Percentiles rank a stretch among this genome's conserved stretches.
phyloP scores from a whole-genome alignment of 1,140 invertebrate genomes.

The Campodea augens region DNA sequence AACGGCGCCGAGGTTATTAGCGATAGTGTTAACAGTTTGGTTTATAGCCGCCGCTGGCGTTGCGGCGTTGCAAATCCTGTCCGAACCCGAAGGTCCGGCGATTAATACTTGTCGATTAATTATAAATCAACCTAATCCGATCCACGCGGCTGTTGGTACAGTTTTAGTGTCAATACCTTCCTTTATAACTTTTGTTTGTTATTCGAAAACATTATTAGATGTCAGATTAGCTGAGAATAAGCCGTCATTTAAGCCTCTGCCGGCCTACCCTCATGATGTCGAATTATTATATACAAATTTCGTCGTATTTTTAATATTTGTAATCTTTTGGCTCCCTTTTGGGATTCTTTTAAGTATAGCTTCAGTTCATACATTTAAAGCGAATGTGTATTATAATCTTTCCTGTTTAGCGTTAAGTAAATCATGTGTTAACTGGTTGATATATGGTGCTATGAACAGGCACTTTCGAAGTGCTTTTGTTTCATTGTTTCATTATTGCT shows the following conservation, averaged over 20 bases:
- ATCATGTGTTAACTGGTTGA: constrained; percentile 41
- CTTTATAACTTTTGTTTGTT: constrained; percentile 30
- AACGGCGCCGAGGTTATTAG: not conserved
- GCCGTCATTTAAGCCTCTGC: constrained; percentile 37
- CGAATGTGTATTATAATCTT: constrained; percentile 36
- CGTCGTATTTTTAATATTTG: constrained; percentile 38
- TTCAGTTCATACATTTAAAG: constrained; percentile 24
- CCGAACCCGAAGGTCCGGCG: not conserved
- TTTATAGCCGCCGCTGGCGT: not conserved
- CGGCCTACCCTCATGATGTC: constrained; percentile 32
- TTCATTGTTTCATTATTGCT: constrained; percentile 62
- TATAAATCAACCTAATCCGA: not conserved
- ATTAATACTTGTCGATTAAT: not conserved
- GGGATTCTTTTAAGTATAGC: constrained; percentile 32
- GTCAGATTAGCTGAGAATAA: constrained; percentile 21
- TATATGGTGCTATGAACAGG: constrained; percentile 42
- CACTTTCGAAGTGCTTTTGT: constrained; percentile 54
- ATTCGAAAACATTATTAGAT: constrained; percentile 21
- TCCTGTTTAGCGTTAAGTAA: constrained; percentile 48
- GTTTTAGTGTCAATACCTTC: constrained; percentile 17
- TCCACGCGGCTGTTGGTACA: constrained; percentile 11
- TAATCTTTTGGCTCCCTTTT: constrained; percentile 47
- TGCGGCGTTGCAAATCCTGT: not conserved
- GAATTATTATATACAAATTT: constrained; percentile 41
- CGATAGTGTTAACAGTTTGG: not conserved